Percentiles rank a stretch among this genome's conserved stretches.
phyloP scores from a whole-genome alignment of 1,140 invertebrate genomes.

The Bicyclus anynana region DNA sequence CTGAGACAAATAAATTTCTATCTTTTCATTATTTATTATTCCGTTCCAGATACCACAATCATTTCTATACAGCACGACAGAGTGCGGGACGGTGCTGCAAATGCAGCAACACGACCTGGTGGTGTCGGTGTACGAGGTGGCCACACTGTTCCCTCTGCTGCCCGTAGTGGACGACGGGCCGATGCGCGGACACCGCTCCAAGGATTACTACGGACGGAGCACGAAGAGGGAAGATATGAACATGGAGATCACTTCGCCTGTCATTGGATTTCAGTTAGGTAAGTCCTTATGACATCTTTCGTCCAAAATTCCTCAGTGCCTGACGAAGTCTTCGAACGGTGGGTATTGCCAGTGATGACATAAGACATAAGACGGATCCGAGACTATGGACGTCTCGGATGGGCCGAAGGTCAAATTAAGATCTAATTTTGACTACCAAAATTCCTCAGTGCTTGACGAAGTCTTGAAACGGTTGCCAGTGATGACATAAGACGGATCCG shows the following conservation, averaged over 20 bases:
- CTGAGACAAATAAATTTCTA: not conserved
- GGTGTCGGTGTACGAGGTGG: constrained; percentile 83
- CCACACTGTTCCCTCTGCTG: constrained; percentile 81
- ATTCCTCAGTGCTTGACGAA: no score
- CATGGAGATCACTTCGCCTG: constrained; percentile 65
- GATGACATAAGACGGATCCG: no score
- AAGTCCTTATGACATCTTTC: constrained; percentile 29
- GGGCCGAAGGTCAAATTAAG: no score
- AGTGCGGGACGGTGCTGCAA: constrained; percentile 35
- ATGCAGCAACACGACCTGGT: constrained; percentile 78
- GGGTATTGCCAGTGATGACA: no score
- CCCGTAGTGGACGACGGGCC: constrained; percentile 37
- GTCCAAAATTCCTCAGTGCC: no score
- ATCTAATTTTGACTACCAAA: no score
- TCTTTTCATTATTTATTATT: constrained; percentile 19
- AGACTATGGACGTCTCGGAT: no score
- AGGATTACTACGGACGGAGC: constrained; percentile 64
- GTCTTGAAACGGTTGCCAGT: no score
- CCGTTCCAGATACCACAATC: constrained; percentile 84
- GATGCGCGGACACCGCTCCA: constrained; percentile 40
- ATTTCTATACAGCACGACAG: constrained; percentile 75
- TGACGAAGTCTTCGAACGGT: no score
- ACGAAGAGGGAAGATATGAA: constrained; percentile 64
- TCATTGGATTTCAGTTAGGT: constrained; percentile 61
- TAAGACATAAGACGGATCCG: no score